Conservation (phyloP, 2,113 vertebrate species). For the Aleadryas rufinucha region DNA sequence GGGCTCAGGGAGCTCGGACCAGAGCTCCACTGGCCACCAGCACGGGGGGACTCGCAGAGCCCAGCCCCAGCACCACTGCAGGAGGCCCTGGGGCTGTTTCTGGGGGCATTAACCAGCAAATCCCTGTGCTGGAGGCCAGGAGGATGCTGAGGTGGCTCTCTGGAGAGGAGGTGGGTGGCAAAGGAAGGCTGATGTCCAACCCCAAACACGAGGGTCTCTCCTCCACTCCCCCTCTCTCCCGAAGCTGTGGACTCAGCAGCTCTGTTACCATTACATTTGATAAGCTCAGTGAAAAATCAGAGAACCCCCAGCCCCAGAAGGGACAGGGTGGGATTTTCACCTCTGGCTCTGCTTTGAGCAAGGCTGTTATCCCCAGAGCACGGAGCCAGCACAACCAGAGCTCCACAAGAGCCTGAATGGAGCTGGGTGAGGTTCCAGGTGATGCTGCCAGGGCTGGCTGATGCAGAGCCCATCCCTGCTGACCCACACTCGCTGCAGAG, state of each 20-base stretch:
- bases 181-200: not conserved
- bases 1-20: not conserved
- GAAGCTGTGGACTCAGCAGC: not conserved
- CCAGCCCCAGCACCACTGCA: not conserved
- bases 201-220: rapidly evolving
- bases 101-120: rapidly evolving
- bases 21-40: rapidly evolving
- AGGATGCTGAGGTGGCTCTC: not conserved
- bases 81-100: not conserved
- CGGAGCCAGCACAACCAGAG: not conserved
- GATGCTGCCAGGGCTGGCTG: not conserved
- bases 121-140: not conserved
- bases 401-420: not conserved
- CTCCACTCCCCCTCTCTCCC: not conserved
- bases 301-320: not conserved
- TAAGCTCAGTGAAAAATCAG: not conserved
- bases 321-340: not conserved
- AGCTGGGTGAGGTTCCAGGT: not conserved
- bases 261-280: not conserved
- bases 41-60: rapidly evolving
- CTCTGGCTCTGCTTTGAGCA: not conserved
- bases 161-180: not conserved
- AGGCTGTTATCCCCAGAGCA: not conserved
- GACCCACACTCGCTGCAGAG: not conserved
- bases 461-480: not conserved